A percentile compares a stretch with the other conserved stretches of the same genome.
Evolutionary conservation across 92 coral and sea anemone genomes (phyloP).

Genomic region (Ricordea florida): DNA sequence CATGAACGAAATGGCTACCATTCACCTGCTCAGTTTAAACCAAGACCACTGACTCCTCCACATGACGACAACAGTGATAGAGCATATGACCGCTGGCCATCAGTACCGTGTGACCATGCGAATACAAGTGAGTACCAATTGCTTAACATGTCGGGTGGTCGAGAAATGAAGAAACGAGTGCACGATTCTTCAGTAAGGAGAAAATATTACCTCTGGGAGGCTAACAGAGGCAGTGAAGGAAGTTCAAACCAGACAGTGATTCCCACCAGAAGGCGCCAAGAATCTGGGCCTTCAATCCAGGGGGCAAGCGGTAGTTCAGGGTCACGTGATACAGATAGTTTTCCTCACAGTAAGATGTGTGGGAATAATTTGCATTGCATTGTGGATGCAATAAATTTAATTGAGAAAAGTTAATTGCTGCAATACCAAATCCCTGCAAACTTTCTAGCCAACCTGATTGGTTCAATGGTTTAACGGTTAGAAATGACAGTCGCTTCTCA

Average conservation of each 20-base stretch:
- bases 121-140: background rate
- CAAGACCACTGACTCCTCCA: background rate
- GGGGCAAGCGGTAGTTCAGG: background rate
- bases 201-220: background rate
- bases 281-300: conserved; percentile 1
- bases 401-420: conserved; percentile 35
- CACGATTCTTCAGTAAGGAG: background rate
- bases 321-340: conserved; percentile 21
- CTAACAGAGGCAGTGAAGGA: background rate
- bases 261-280: background rate
- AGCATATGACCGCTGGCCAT: conserved; percentile 20
- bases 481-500: background rate
- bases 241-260: background rate
- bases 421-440: background rate
- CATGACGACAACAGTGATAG: background rate
- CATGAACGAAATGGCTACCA: background rate
- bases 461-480: background rate
- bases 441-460: background rate
- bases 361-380: conserved; percentile 62
- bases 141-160: background rate
- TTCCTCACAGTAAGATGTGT: background rate
- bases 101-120: background rate
- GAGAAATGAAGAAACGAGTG: background rate
- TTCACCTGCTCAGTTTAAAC: background rate
- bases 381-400: conserved; percentile 66